phyloP scores from a whole-genome alignment of 2,888 invertebrate genomes.

The Dasysyrphus tricinctus region DNA sequence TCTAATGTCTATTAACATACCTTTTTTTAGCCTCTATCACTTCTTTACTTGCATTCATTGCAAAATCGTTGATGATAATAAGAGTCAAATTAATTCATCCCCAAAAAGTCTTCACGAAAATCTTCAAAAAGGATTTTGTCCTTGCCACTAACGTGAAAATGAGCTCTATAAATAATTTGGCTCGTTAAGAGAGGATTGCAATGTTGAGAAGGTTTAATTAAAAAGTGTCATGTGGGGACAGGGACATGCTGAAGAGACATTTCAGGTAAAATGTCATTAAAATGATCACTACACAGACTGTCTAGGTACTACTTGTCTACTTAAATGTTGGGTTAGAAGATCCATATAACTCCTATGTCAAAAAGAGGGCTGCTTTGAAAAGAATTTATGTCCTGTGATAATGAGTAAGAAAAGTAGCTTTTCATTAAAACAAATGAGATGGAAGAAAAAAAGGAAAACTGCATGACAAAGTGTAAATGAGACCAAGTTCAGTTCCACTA shows the following conservation, averaged over 20 bases:
- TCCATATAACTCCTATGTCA: not conserved
- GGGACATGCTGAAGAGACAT: not conserved
- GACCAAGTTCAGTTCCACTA: not conserved
- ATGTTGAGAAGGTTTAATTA: not conserved
- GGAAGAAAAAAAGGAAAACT: not conserved
- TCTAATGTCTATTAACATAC: not conserved
- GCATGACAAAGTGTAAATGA: not conserved
- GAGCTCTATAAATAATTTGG: conserved; percentile 33
- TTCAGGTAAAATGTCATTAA: conserved; percentile 14
- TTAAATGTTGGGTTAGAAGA: not conserved
- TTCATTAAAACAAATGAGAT: not conserved
- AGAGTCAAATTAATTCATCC: conserved; percentile 16
- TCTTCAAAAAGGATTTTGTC: not conserved
- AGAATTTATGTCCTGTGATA: not conserved
- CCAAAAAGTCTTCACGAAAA: not conserved
- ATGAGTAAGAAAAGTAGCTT: not conserved
- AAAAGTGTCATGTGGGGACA: not conserved
- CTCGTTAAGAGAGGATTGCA: conserved; percentile 30
- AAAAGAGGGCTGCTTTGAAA: not conserved
- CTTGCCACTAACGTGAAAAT: conserved; percentile 5
- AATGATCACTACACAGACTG: not conserved
- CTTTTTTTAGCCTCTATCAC: not conserved
- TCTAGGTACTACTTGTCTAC: not conserved
- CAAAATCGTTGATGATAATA: conserved; percentile 6
- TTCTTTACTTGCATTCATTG: not conserved